Percentiles rank a stretch among this genome's conserved stretches.
These are phyloP conservation scores for Stenotaenia linearis DNA, from an alignment of 2,888 invertebrate genomes.

Conservation along the genomic window DNA sequence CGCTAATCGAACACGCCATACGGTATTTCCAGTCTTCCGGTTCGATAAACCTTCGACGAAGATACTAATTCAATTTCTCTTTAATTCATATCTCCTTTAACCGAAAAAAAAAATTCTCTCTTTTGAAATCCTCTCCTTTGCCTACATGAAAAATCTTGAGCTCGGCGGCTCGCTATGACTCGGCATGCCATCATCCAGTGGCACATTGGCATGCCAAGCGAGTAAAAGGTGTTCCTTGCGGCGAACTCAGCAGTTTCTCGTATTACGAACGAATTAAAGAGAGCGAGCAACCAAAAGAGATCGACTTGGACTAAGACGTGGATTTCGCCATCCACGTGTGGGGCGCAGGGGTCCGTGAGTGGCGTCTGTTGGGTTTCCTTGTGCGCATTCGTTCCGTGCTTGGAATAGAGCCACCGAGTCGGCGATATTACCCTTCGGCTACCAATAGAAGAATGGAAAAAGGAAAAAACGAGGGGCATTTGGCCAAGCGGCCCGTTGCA, in stretches of 20 bases:
- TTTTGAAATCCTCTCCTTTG: neutral
- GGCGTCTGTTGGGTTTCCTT: neutral
- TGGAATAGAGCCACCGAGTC: neutral
- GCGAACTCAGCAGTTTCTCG: constrained; percentile 26
- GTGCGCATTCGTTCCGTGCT: constrained; percentile 3
- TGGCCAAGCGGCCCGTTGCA: constrained; percentile 5
- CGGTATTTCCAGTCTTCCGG: neutral
- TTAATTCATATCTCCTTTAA: constrained; percentile 6
- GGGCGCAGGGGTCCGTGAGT: neutral
- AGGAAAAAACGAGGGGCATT: neutral
- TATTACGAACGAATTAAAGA: constrained; percentile 26
- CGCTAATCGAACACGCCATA: neutral
- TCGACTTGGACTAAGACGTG: constrained; percentile 8
- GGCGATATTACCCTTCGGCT: neutral
- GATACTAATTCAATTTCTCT: constrained; percentile 1
- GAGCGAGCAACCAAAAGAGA: constrained; percentile 18
- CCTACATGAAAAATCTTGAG: constrained; percentile 17
- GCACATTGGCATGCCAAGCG: constrained; percentile 26
- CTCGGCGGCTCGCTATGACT: neutral
- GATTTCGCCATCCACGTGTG: neutral
- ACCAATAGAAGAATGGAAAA: neutral
- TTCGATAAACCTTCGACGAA: neutral
- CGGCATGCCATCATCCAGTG: constrained; percentile 17
- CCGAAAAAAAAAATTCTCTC: neutral
- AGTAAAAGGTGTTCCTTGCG: constrained; percentile 24